Evolutionary conservation across 2,797 vertebrate species (phyloP), one percentile per base, ranked within the genome.

Genomic region (Phataginus tetradactyla): DNA sequence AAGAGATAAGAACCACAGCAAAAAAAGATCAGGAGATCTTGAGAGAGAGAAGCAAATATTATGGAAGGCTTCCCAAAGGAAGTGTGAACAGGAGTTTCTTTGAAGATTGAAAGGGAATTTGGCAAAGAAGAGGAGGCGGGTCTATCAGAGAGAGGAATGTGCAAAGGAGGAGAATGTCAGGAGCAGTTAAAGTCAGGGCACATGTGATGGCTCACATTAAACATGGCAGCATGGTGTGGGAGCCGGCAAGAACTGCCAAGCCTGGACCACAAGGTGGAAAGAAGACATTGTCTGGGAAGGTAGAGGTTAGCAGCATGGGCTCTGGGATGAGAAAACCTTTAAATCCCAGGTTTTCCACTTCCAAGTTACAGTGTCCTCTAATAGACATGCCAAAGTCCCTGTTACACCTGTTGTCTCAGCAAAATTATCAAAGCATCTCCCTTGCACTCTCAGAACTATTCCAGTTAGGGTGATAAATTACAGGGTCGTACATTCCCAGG

Each of bases 101-200:
- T 42, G 37, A 69, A 59, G n/a, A 20, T 9, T 29, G 61, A 81
- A 77, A 51, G 12, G 29, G 5, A 63, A 10, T 42, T 78, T 51
- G 42, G 13, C 42, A 63, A 55, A 86, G 72, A 39, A n/a, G 18
- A 21, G 4, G 5, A 39, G 10, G 42, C 25, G 1, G 4, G 4
- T 1, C 6, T 0, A 0, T 1, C n/a, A 53, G 5, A 14, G 12
- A 39, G 53, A 79, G n/a, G 25, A 18, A 7, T 0, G 5, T 5
- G 8, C 2, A 25, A 18, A 34, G 4, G 1, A 6, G 9, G 5
- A 53, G 37, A 66, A 0, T 8, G 13, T 74, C 39, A 25, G 0
- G 25, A 42, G 29, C 39, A 20, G 1, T 2, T 25, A 27, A 14
- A 51, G 13, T 42, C 3, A 9, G 18, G 2, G 64, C 11, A 68